These are phyloP conservation scores for Anthoscopus minutus DNA, from an alignment of 2,113 vertebrate species.

Conservation along the genomic window DNA sequence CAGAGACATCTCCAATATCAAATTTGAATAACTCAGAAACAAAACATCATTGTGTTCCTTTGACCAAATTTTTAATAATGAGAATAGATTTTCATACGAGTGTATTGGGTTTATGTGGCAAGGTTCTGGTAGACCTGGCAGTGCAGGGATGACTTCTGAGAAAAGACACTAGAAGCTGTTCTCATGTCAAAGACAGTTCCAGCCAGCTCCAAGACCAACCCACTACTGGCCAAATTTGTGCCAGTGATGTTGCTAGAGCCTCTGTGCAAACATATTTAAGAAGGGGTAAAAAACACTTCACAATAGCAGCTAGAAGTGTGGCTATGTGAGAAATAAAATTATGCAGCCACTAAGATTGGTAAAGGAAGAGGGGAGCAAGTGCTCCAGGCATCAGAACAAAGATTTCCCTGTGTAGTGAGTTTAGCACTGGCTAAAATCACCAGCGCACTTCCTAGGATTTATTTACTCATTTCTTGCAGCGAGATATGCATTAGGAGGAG, in stretches of 20 bases:
- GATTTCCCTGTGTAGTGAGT: background rate
- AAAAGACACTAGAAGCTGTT: background rate
- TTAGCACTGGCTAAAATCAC: no score
- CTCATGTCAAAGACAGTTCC: background rate
- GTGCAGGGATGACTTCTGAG: background rate
- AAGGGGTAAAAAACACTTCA: background rate
- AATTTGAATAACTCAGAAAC: background rate
- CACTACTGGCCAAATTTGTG: background rate
- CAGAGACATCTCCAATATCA: background rate
- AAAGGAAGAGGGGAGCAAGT: background rate
- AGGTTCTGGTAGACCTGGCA: background rate
- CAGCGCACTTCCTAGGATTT: no score
- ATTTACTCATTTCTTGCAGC: no score
- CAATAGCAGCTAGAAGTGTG: background rate
- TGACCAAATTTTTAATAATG: background rate
- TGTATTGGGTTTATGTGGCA: background rate
- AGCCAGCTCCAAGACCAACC: background rate
- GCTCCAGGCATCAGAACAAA: background rate
- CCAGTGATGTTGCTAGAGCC: background rate
- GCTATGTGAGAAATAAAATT: background rate
- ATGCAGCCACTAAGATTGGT: background rate
- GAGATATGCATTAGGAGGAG: no score
- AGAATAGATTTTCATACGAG: background rate
- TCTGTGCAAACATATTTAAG: background rate
- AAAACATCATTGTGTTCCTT: background rate